Evolutionary conservation across 2,113 vertebrate species (phyloP).

Genomic region (Toxostoma redivivum): DNA sequence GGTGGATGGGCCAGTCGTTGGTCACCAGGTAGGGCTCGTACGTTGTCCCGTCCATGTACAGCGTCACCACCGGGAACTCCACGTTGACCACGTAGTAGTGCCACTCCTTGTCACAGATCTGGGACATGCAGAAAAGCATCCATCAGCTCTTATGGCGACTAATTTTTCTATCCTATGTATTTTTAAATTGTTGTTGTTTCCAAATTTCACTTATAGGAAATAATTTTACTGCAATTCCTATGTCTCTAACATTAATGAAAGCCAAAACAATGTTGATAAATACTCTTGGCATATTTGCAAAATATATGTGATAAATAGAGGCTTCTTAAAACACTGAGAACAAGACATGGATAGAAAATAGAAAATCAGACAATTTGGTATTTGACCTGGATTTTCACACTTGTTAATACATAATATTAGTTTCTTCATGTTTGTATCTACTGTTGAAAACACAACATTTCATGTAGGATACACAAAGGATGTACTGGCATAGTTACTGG

Average conservation of each 20-base stretch:
- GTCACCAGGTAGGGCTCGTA: conserved; percentile 98
- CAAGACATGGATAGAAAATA: not conserved
- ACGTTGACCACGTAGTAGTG: conserved; percentile 97
- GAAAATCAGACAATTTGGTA: not conserved
- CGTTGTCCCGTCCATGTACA: conserved; percentile 92
- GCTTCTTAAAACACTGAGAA: not conserved
- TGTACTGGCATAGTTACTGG: not conserved
- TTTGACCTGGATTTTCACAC: not conserved
- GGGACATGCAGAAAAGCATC: conserved; percentile 11
- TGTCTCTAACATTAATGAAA: not conserved
- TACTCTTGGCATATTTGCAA: not conserved
- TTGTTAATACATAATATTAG: not conserved
- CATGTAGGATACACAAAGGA: not conserved
- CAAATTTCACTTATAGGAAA: not conserved
- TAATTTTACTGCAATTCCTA: not conserved
- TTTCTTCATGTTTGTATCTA: not conserved
- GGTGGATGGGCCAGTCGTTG: conserved; percentile 98
- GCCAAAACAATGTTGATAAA: not conserved
- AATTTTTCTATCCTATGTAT: fast-evolving
- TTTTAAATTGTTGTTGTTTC: not conserved
- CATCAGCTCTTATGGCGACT: not conserved
- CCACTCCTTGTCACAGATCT: conserved; percentile 99
- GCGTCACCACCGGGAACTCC: conserved; percentile 90
- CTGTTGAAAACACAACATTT: not conserved
- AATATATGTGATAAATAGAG: not conserved